Conservation (phyloP, 1,140 invertebrate genomes). For the Phocides pigmalion region DNA sequence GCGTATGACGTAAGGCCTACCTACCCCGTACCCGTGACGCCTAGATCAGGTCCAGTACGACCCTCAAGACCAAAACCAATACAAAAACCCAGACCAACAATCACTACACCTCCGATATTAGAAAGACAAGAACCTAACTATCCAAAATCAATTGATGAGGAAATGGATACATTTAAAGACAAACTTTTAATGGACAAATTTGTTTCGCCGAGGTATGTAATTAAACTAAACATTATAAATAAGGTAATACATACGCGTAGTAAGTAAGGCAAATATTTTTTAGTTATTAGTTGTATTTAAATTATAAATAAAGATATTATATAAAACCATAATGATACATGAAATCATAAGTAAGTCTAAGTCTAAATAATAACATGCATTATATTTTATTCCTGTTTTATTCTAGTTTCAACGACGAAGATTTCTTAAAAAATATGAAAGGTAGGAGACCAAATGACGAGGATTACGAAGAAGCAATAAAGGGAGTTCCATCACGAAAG, state of each 20-base stretch:
- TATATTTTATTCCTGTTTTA: too few species aligned
- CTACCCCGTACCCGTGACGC: constrained; percentile 41
- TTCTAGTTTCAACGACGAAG: constrained; percentile 26
- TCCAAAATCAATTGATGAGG: constrained; percentile 45
- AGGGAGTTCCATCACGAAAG: constrained; percentile 52
- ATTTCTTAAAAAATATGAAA: constrained; percentile 34
- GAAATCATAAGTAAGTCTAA: constrained; percentile 11
- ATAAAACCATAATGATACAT: too few species aligned
- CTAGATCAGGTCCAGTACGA: constrained; percentile 39
- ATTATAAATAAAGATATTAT: too few species aligned
- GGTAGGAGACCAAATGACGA: constrained; percentile 42
- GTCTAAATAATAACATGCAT: not conserved
- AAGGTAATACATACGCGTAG: too few species aligned
- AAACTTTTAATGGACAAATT: constrained; percentile 36
- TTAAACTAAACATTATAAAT: too few species aligned
- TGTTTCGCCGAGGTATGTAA: constrained; percentile 30
- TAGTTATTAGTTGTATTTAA: too few species aligned
- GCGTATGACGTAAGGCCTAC: constrained; percentile 26
- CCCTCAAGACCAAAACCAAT: constrained; percentile 38
- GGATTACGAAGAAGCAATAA: constrained; percentile 55
- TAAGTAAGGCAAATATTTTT: too few species aligned
- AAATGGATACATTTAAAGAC: constrained; percentile 46
- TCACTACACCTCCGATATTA: constrained; percentile 24
- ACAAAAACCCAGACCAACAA: constrained; percentile 23
- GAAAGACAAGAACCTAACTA: constrained; percentile 27